Conservation (phyloP, 1,140 invertebrate genomes). For the Eupeodes corollae region DNA sequence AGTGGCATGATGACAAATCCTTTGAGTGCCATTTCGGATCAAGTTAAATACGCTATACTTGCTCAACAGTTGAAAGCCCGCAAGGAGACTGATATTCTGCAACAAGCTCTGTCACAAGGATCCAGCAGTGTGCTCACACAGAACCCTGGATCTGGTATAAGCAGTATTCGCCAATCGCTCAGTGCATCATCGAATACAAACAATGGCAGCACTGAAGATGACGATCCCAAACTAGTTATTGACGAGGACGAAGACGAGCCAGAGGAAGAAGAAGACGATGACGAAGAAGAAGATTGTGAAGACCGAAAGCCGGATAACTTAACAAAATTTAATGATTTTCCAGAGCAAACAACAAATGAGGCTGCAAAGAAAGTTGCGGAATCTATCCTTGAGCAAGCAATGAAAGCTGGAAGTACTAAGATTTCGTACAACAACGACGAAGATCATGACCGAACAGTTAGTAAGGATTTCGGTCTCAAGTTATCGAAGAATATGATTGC, state of each 20-base stretch:
- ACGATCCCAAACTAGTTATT: slow-evolving; percentile 38
- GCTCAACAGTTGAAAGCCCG: slow-evolving; percentile 59
- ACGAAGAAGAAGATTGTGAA: slow-evolving; percentile 54
- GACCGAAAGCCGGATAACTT: slow-evolving; percentile 41
- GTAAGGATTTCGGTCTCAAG: background rate
- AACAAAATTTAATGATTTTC: slow-evolving; percentile 4
- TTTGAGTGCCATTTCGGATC: slow-evolving; percentile 49
- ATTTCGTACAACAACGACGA: background rate
- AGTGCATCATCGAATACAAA: background rate
- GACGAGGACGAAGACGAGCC: slow-evolving; percentile 43
- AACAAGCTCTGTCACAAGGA: slow-evolving; percentile 35
- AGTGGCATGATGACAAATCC: slow-evolving; percentile 1
- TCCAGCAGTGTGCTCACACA: slow-evolving; percentile 18
- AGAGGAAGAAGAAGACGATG: slow-evolving; percentile 30
- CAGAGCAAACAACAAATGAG: slow-evolving; percentile 6
- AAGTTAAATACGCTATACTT: slow-evolving; percentile 66
- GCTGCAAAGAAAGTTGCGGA: slow-evolving; percentile 42
- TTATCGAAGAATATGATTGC: slow-evolving; percentile 25
- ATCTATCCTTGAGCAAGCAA: slow-evolving; percentile 42
- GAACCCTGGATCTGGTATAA: slow-evolving; percentile 14
- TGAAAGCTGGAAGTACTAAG: slow-evolving; percentile 40
- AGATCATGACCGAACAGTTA: background rate
- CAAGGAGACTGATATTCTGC: slow-evolving; percentile 33
- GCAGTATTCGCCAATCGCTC: background rate
- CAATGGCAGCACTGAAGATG: slow-evolving; percentile 22